Evolutionary conservation across 2,797 vertebrate species (phyloP).

Genomic region (Pangasius krempfi): DNA sequence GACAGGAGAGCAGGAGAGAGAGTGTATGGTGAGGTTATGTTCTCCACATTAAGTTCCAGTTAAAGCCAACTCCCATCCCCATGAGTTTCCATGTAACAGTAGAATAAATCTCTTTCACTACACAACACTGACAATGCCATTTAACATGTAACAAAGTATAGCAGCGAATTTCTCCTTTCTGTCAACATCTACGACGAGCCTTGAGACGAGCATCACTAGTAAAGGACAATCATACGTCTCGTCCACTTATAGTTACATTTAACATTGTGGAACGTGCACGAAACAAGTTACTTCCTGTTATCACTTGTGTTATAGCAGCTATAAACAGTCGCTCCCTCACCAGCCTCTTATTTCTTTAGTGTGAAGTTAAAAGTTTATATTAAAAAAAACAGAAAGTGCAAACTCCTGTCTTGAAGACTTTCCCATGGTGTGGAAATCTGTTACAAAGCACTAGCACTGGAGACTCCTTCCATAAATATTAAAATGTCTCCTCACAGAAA

Average conservation of each 20-base stretch:
- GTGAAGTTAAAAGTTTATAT: neutral
- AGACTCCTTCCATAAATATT: neutral
- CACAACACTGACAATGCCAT: neutral
- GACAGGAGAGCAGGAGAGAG: conserved; percentile 41
- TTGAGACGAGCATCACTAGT: neutral
- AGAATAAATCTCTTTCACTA: too few species aligned
- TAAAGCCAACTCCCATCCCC: neutral
- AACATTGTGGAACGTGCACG: neutral
- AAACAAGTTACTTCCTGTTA: neutral
- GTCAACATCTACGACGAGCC: too few species aligned
- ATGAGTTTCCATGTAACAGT: neutral
- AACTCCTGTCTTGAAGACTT: neutral
- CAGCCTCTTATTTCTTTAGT: neutral
- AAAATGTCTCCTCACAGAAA: too few species aligned
- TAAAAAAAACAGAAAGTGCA: neutral
- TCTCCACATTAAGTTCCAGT: neutral
- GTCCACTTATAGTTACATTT: neutral
- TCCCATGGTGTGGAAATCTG: neutral
- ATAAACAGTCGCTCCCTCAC: too few species aligned
- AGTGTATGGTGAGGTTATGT: conserved; percentile 28
- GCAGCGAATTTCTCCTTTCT: neutral
- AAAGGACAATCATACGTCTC: too few species aligned
- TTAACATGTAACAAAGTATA: neutral
- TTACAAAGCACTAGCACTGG: neutral
- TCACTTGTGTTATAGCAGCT: neutral